Evolutionary conservation across 2,113 vertebrate genomes (phyloP), one percentile per base, ranked within the genome.

Genomic region (Zosterops hypoxanthus): DNA sequence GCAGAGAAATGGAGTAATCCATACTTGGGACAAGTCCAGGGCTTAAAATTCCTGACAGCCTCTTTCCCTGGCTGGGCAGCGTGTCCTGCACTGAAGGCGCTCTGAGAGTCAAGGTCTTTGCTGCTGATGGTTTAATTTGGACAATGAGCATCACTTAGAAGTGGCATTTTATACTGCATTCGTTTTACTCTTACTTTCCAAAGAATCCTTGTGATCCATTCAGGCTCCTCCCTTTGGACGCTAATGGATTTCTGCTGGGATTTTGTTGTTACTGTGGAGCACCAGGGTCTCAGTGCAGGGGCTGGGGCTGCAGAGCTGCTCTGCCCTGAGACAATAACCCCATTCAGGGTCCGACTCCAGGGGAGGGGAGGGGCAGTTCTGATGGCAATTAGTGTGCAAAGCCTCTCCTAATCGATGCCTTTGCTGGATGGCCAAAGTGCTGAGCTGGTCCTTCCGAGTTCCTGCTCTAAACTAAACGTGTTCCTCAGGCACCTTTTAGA

Each of bases 211-310:
- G 61, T 73, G 80, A 71, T 84, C 79, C 84, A 80, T 95, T 84
- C 81, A 94, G 13, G 82, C 88, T 61, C 52, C 75, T 71, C 89
- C 93, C 93, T 91, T 83, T 75, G 95, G 95, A 95, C 96, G 91
- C 93, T 96, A 95, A 96, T 95, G 83, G 90, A 34, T 70, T 92
- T 88, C 61, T 90, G 94, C 93, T 94, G 93, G 46, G 93, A 42
- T 96, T 92, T 87, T 94, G 94, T 89, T 87, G 88, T 78, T 63
- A 1, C 52, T 82, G 16, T 1, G 15, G 12, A 76, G 94, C 90
- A n/a, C 72, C 89, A 20, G 75, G 82, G 89, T 96, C 84, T 85
- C 68, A 0, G 70, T 33, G 81, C 85, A 53, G 87, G 85, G 86
- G 60, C 76, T 57, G 7, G 59, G 63, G 52, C 53, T 75, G 88